These are phyloP conservation scores for Platycnemis pennipes DNA, from an alignment of 2,888 invertebrate species.

Conservation along the genomic window DNA sequence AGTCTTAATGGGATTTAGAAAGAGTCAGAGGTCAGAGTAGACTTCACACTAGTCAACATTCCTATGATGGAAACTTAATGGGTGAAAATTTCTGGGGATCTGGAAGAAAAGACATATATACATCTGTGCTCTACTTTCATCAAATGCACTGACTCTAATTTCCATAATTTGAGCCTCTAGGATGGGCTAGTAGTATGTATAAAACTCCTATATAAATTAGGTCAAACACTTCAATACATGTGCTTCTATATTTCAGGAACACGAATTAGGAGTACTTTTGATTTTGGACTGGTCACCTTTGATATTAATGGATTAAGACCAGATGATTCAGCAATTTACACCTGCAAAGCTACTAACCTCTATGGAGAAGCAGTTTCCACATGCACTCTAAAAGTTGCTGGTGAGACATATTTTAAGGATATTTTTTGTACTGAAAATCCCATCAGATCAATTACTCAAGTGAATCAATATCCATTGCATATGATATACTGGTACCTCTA, in stretches of 20 bases:
- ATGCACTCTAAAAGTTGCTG: slow-evolving; percentile 91
- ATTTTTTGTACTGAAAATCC: not conserved
- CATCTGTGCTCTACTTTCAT: not conserved
- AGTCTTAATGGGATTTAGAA: too few relatives aligned
- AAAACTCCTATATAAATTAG: too few relatives aligned
- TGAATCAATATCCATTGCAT: too few relatives aligned
- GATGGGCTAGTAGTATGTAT: too few relatives aligned
- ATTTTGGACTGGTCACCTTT: slow-evolving; percentile 96
- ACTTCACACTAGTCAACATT: too few relatives aligned
- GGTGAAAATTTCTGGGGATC: too few relatives aligned
- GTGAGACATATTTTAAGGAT: slow-evolving; percentile 73
- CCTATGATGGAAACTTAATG: too few relatives aligned
- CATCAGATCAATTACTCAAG: too few relatives aligned
- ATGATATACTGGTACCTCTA: too few relatives aligned
- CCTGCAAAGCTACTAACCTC: slow-evolving; percentile 95
- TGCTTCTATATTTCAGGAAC: slow-evolving; percentile 78
- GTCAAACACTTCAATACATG: not conserved
- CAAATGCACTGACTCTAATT: not conserved
- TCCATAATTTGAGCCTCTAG: too few relatives aligned
- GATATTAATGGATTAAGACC: slow-evolving; percentile 92
- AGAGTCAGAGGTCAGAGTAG: too few relatives aligned
- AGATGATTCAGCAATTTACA: slow-evolving; percentile 97
- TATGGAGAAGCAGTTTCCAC: slow-evolving; percentile 97
- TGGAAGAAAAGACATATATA: not conserved
- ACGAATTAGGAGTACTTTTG: slow-evolving; percentile 95